phyloP scores from a whole-genome alignment of 2,888 invertebrate genomes.

The Erebia epiphron region DNA sequence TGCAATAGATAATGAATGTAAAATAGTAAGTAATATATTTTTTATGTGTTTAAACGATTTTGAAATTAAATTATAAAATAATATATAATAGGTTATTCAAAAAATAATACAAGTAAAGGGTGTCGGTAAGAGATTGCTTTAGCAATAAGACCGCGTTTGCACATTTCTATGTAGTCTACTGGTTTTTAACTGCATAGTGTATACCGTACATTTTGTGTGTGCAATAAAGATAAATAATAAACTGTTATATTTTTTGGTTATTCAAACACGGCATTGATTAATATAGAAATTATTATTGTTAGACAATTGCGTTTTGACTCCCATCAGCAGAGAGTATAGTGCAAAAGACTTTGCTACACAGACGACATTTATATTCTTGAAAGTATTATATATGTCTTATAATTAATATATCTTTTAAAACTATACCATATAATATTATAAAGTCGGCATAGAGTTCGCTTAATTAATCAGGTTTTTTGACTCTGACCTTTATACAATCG shows the following conservation, averaged over 20 bases:
- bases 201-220: too few species aligned
- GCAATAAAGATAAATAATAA: background rate
- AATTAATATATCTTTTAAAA: conserved; percentile 32
- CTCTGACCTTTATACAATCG: conserved; percentile 55
- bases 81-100: too few species aligned
- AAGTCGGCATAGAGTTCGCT: conserved; percentile 47
- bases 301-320: conserved; percentile 21
- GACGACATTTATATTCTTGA: conserved; percentile 39
- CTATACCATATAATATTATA: conserved; percentile 21
- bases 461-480: conserved; percentile 72
- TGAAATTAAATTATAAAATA: too few species aligned
- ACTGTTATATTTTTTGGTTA: background rate
- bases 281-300: conserved; percentile 13
- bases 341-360: conserved; percentile 19
- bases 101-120: too few species aligned
- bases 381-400: conserved; percentile 29
- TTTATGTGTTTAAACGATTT: too few species aligned
- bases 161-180: too few species aligned
- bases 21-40: too few species aligned
- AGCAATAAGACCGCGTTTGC: too few species aligned
- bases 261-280: background rate
- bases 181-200: too few species aligned
- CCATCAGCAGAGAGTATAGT: conserved; percentile 16
- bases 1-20: background rate
- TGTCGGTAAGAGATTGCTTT: too few species aligned